These are phyloP conservation scores for Cossypha caffra DNA, from an alignment of 2,797 vertebrate genomes.

Conservation along the genomic window DNA sequence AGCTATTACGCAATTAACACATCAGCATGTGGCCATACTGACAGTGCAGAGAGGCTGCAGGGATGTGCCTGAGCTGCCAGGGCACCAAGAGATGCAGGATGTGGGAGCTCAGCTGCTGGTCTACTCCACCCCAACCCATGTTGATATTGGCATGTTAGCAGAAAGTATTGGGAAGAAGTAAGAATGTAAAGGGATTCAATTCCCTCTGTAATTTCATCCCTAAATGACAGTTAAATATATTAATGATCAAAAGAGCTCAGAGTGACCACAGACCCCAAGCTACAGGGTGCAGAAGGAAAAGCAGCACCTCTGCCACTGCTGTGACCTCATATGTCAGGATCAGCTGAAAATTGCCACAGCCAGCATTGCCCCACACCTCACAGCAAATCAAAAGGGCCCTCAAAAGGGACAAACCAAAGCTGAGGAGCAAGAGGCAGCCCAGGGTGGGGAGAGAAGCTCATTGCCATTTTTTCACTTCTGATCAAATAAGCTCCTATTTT, in stretches of 20 bases:
- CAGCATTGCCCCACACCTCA: rapidly evolving
- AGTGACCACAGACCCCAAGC: neutral
- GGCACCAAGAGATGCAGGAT: neutral
- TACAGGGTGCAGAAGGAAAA: neutral
- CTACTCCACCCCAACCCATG: neutral
- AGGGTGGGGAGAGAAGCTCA: neutral
- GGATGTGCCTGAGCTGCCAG: neutral
- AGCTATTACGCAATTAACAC: neutral
- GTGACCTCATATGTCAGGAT: rapidly evolving
- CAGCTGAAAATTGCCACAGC: neutral
- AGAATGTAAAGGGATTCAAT: neutral
- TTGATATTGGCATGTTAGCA: neutral
- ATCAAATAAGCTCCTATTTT: neutral
- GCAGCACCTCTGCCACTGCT: neutral
- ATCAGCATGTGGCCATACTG: neutral
- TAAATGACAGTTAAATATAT: neutral
- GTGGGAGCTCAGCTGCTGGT: neutral
- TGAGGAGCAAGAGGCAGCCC: neutral
- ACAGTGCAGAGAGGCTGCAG: neutral
- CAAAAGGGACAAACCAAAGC: neutral
- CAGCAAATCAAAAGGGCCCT: neutral
- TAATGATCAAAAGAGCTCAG: neutral
- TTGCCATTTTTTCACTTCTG: neutral
- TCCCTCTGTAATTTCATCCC: neutral
- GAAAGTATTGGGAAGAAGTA: neutral